Base-by-base conservation (phyloP, 1,140 invertebrate species). In the Lordiphosa stackelbergi region DNA sequence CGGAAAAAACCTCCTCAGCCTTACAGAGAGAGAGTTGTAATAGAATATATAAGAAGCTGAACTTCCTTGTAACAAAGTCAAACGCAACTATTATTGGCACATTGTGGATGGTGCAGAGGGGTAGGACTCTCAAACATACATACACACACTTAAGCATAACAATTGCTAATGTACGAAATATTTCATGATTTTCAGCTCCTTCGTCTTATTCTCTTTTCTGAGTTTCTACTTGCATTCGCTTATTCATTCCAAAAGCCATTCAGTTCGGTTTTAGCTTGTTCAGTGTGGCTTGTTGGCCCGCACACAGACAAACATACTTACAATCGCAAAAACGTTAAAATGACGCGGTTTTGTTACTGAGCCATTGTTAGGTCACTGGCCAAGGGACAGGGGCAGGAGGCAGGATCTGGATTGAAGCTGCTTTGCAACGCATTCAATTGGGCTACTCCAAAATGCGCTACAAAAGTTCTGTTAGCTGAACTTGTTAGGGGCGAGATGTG, bases 161-260 rank as follows among this genome's bases (percentile, higher is more conserved):
- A 73, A 79, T 79, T 73, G 66, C 56, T 81, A 79, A 79, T 74
- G 75, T 79, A 79, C 59, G 56, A 79, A 81, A 79, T 79, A 81
- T 81, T 79, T 79, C 75, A 74, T 79, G 75, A 74, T 79, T 79
- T 69, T 79, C 52, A 69, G 64, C 43, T 65, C 37, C 28, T 42
- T 77, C 72, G 77, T 34, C 36, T 53, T 46, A 19, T 28, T 10
- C 8, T 24, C 35, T 24, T 28, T 42, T 57, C 49, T 36, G 41
- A 46, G 2, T 19, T 49, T 47, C 65, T 38, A 59, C 64, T 51
- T 58, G 49, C 45, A 66, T 73, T 78, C 52, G 38, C 73, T 63
- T 70, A 63, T 64, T 58, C 60, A 48, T 61, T 73, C n/a, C 64
- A 45, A 66, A 66, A 19, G 59, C 61, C 55, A 69, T 73, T 73